phyloP scores from a whole-genome alignment of 23 tunicate species.

The Ascidia mentula region DNA sequence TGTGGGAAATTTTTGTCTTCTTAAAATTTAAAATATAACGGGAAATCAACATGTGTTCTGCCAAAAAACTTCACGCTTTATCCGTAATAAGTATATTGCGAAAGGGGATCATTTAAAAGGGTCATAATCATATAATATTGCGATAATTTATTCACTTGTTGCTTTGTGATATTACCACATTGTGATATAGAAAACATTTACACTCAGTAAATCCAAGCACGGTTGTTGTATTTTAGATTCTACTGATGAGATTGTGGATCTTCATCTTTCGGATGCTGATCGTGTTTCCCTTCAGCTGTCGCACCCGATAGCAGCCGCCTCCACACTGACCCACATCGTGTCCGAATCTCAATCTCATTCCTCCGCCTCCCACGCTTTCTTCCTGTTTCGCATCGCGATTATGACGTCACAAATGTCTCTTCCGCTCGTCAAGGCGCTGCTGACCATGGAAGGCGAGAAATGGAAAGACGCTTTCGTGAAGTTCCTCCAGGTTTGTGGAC shows the following conservation, averaged over 20 bases:
- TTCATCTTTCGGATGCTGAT: slow-evolving; percentile 27
- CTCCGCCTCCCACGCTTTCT: slow-evolving; percentile 52
- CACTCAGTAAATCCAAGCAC: too few relatives aligned
- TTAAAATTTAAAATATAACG: too few relatives aligned
- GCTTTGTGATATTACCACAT: too few relatives aligned
- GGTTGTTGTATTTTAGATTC: not conserved
- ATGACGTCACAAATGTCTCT: slow-evolving; percentile 19
- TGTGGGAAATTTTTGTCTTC: too few relatives aligned
- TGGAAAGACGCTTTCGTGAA: slow-evolving; percentile 65
- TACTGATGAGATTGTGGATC: slow-evolving; percentile 16
- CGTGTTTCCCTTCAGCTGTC: slow-evolving; percentile 32
- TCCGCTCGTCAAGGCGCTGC: slow-evolving; percentile 14
- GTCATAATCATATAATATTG: too few relatives aligned
- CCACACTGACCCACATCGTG: slow-evolving; percentile 28
- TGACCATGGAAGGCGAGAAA: slow-evolving; percentile 1
- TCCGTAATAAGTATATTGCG: too few relatives aligned
- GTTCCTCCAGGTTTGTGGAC: slow-evolving; percentile 54
- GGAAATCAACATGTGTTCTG: too few relatives aligned
- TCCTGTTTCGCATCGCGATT: slow-evolving; percentile 40
- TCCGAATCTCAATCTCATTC: slow-evolving; percentile 54
- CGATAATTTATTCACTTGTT: too few relatives aligned
- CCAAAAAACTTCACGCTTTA: too few relatives aligned
- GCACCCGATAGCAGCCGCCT: slow-evolving; percentile 29
- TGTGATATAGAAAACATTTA: too few relatives aligned
- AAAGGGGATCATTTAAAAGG: too few relatives aligned